Evolutionary conservation across 2,113 vertebrate genomes (phyloP), one percentile per base, ranked within the genome.

Genomic region (Rhea pennata): DNA sequence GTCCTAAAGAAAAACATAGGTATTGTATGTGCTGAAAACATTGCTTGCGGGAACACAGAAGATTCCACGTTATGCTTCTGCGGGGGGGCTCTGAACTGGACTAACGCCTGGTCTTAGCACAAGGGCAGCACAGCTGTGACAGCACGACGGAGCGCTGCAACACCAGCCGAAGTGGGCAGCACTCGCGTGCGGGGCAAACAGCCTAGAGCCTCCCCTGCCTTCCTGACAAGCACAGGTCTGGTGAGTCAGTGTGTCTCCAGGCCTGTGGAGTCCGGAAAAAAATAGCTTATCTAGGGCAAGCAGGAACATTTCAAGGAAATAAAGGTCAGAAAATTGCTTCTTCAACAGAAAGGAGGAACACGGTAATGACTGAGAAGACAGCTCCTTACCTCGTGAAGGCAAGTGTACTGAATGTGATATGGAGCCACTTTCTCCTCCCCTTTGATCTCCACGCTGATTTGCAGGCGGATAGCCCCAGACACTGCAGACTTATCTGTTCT

Each of bases 371-470:
- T 9, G 62, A 90, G 56, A 12, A 75, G 51, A 64, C 4, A 3
- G 5, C 50, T 89, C 70, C 97, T 98, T 98, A 99, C 99, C 99
- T 99, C 99, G 54, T 99, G 99, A 94, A 99, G 98, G 96, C 99
- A 99, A 29, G 99, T 99, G 96, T 99, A 99, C 97, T 99, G 99
- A 86, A 99, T 97, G 3, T 99, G 99, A 94, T 99, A 99, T 0
- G 99, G 98, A 39, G 99, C 99, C 90, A 99, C 99, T 90, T 99
- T 99, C 98, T 99, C 99, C 93, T 99, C 99, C 76, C 99, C 99
- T 96, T 99, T 99, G 96, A 99, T 99, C 97, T 99, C 99, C 93
- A 99, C 99, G 2, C 96, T 99, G 97, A 99, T 99, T 67, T 99
- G 99, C 23, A 99, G 98, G 88, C 99, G 99, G 95, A 99, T 99